Base-by-base conservation (phyloP, 1,140 invertebrate genomes). In the Drosophila biarmipes region DNA sequence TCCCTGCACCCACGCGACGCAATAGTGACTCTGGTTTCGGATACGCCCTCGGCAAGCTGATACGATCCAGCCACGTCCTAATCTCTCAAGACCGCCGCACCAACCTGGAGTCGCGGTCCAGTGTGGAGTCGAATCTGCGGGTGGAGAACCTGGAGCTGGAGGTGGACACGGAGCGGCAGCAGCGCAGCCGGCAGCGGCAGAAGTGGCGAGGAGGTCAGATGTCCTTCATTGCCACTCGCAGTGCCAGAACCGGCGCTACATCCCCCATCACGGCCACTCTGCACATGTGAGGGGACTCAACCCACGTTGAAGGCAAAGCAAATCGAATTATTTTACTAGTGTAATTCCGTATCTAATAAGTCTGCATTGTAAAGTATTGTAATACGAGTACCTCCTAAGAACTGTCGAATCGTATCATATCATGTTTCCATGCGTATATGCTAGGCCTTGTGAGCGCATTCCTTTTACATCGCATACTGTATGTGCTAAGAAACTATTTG, bases 201-300 rank as follows among this genome's bases (percentile, higher is more conserved):
- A 15, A 10, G 17, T 71, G 73, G 74, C 31, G 56, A 0, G 42
- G 24, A 2, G 56, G 73, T 6, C 1, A 29, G 12, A 0, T 8
- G 54, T 0, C 29, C 29, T 6, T 19, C 17, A n/a, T 0, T 12
- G 45, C 8, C 21, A 5, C 29, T 17, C 10, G 11, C 29, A 37
- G 17, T 29, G 31, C 19, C 14, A 27, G 37, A 8, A 24, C 51
- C 8, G 42, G 38, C 46, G 27, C 24, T 6, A 14, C 38, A 4
- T 68, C 77, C 10, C 78, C 68, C 15, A 81, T 43, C 15, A 77
- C 73, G 59, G 76, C 78, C 12, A 82, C 79, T 14, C 45, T 82
- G 14, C 74, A 82, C 40, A 82, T 82, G 63, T 82, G 57, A 77
- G 34, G 31, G n/a, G 6, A 45, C 17, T 6, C 6, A 24, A 4